A percentile compares a stretch with the other conserved stretches of the same genome.
Conservation (phyloP, 2,797 vertebrate genomes). For the Pangasius macronema region DNA sequence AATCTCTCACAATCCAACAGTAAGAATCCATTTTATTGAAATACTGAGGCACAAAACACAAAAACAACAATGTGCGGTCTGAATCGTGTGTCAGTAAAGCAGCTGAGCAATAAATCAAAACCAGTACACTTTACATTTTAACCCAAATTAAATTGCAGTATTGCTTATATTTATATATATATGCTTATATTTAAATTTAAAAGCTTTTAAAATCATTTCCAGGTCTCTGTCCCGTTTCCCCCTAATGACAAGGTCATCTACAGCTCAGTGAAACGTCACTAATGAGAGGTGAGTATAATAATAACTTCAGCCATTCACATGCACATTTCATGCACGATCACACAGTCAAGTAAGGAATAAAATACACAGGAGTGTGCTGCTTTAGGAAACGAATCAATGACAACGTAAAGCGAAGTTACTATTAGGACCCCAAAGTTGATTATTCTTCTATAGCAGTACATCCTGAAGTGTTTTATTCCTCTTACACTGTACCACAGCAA, state of each 20-base stretch:
- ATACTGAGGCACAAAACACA: neutral
- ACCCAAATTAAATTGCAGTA: neutral
- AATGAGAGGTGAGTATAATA: conserved; percentile 15
- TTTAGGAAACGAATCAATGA: neutral
- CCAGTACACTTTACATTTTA: neutral
- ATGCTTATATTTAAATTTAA: too few species aligned
- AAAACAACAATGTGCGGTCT: too few species aligned
- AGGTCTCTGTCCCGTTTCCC: conserved; percentile 6
- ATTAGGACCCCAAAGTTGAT: neutral
- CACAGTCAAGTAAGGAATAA: neutral
- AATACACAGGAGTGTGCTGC: neutral
- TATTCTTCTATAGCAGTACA: neutral
- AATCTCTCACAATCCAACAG: neutral
- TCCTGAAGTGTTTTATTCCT: neutral
- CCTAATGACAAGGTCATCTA: conserved; percentile 18
- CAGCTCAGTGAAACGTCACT: conserved; percentile 20
- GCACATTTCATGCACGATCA: neutral
- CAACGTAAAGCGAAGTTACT: neutral
- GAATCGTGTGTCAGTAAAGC: neutral
- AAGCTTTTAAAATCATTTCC: neutral
- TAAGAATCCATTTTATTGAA: neutral
- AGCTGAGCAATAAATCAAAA: neutral
- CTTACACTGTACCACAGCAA: neutral
- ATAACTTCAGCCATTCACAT: neutral
- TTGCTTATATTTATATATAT: too few species aligned